Conservation (phyloP, 2,797 vertebrate genomes). For the Rhinatrema bivittatum region DNA sequence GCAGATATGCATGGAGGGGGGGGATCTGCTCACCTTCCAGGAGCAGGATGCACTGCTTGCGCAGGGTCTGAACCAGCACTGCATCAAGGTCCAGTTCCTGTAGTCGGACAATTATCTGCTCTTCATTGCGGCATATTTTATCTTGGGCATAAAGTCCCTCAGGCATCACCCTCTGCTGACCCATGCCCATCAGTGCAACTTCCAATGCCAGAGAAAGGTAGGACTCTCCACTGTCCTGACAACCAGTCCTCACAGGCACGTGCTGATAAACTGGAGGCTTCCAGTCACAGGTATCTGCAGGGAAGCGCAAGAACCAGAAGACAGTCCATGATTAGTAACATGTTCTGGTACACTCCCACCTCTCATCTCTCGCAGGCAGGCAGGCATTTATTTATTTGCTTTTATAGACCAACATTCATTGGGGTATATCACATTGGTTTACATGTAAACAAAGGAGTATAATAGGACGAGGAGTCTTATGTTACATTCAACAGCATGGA, state of each 20-base stretch:
- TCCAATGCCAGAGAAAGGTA: constrained; percentile 90
- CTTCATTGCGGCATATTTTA: constrained; percentile 95
- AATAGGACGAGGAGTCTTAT: too few species aligned
- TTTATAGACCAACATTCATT: too few species aligned
- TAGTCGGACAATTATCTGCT: constrained; percentile 86
- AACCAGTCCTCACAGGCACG: constrained; percentile 68
- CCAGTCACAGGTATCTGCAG: constrained; percentile 76
- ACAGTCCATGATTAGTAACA: neutral
- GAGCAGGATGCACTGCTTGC: constrained; percentile 87
- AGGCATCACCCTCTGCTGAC: constrained; percentile 95
- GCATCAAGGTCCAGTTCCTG: constrained; percentile 90
- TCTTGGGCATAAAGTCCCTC: constrained; percentile 94
- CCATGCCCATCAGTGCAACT: constrained; percentile 95
- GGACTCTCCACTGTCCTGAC: constrained; percentile 73
- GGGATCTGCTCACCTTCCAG: too few species aligned
- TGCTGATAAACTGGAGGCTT: constrained; percentile 88
- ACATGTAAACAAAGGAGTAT: too few species aligned
- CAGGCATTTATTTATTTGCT: too few species aligned
- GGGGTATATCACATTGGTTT: too few species aligned
- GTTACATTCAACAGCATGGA: too few species aligned
- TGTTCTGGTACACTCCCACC: neutral
- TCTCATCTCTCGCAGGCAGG: constrained; percentile 1
- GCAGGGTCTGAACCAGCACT: constrained; percentile 80
- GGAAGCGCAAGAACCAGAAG: constrained; percentile 11
- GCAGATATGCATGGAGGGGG: too few species aligned